phyloP scores from a whole-genome alignment of 2,797 vertebrate species.

The Sebastes taczanowskii region DNA sequence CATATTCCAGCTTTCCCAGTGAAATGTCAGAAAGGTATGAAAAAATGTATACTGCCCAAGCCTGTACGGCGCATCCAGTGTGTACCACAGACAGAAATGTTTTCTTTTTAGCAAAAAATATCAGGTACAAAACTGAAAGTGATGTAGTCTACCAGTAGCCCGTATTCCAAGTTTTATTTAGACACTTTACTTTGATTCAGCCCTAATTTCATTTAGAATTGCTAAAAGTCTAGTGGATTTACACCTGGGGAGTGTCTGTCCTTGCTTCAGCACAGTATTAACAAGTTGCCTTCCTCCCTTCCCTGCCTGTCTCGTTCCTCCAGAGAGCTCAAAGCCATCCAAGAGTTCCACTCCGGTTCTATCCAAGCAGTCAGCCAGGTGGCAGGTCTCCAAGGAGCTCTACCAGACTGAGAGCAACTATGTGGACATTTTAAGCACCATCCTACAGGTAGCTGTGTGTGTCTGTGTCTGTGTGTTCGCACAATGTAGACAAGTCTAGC shows the following conservation, averaged over 20 bases:
- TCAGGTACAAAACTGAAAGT: neutral
- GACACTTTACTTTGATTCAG: neutral
- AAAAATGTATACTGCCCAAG: too few species aligned
- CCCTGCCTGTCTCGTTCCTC: slow-evolving; percentile 24
- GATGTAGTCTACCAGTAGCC: neutral
- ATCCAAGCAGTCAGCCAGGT: slow-evolving; percentile 94
- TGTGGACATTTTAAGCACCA: slow-evolving; percentile 94
- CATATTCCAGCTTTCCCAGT: too few species aligned
- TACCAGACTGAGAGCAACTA: slow-evolving; percentile 99
- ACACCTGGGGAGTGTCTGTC: neutral
- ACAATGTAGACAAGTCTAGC: neutral
- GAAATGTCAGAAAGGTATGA: too few species aligned
- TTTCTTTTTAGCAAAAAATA: neutral
- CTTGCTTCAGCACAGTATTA: neutral
- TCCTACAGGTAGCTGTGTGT: slow-evolving; percentile 89
- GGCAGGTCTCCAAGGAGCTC: slow-evolving; percentile 98
- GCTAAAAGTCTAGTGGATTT: neutral
- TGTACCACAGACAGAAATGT: neutral
- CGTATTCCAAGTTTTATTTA: neutral
- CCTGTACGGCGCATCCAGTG: neutral
- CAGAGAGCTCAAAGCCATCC: slow-evolving; percentile 84
- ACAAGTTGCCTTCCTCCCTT: slow-evolving; percentile 4
- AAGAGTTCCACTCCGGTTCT: slow-evolving; percentile 88
- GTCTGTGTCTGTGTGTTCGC: neutral
- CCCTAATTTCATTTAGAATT: neutral